phyloP scores from a whole-genome alignment of 2,888 invertebrate species.

The Rotaria macrura region DNA sequence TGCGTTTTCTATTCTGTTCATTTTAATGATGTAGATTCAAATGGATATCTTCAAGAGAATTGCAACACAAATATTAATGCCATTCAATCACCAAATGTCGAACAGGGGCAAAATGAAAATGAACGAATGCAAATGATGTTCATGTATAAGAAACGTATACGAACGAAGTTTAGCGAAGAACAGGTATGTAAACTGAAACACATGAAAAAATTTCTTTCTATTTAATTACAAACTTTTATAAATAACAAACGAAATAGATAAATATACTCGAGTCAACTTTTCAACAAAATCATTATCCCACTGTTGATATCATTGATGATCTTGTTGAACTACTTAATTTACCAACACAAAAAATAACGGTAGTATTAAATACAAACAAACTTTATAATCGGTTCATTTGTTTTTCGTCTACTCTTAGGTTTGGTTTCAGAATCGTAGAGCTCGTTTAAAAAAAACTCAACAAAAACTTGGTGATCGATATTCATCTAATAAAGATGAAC shows the following conservation, averaged over 20 bases:
- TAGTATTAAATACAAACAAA: neutral
- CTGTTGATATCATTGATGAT: neutral
- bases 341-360: neutral
- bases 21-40: neutral
- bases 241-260: neutral
- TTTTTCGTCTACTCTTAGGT: neutral
- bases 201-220: neutral
- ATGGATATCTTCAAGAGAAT: neutral
- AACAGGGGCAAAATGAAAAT: neutral
- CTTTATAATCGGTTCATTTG: neutral
- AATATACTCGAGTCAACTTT: neutral
- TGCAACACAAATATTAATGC: neutral
- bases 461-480: neutral
- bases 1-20: no score
- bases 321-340: neutral
- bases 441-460: neutral
- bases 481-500: neutral
- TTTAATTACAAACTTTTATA: no score
- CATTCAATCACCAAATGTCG: neutral
- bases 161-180: neutral
- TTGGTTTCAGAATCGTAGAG: constrained; percentile 4
- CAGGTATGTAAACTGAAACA: neutral
- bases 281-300: neutral
- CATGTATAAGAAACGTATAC: neutral
- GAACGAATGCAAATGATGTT: neutral